Evolutionary conservation across 2,113 vertebrate genomes (phyloP).

Genomic region (Protobothrops flavoviridis): DNA sequence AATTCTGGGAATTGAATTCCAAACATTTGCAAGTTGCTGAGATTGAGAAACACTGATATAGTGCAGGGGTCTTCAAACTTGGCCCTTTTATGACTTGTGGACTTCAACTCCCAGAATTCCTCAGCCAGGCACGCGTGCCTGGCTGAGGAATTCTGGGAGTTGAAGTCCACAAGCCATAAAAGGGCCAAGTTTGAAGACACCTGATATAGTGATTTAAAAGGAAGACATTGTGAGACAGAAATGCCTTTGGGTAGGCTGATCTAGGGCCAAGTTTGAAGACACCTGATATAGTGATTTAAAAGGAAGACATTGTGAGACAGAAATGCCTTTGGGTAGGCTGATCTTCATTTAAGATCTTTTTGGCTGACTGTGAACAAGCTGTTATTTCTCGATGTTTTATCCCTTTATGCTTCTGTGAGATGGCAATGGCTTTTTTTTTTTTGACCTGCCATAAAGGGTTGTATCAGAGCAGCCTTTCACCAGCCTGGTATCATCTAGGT

Average conservation of each 20-base stretch:
- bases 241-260: neutral
- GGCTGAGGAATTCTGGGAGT: too few species aligned
- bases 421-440: neutral
- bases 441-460: neutral
- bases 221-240: neutral
- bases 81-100: too few species aligned
- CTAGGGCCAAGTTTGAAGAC: too few species aligned
- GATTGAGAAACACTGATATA: neutral
- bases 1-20: neutral
- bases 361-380: neutral
- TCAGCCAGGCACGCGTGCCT: too few species aligned
- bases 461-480: neutral
- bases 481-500: neutral
- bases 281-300: neutral
- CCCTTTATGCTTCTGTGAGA: neutral
- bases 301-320: neutral
- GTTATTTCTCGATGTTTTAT: neutral
- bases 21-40: neutral
- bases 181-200: too few species aligned
- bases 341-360: neutral
- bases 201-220: neutral
- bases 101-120: too few species aligned
- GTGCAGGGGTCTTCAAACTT: too few species aligned
- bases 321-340: neutral
- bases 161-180: too few species aligned